Evolutionary conservation across 2,113 vertebrate species (phyloP), one percentile per base, ranked within the genome.

Genomic region (Chrysemys picta): DNA sequence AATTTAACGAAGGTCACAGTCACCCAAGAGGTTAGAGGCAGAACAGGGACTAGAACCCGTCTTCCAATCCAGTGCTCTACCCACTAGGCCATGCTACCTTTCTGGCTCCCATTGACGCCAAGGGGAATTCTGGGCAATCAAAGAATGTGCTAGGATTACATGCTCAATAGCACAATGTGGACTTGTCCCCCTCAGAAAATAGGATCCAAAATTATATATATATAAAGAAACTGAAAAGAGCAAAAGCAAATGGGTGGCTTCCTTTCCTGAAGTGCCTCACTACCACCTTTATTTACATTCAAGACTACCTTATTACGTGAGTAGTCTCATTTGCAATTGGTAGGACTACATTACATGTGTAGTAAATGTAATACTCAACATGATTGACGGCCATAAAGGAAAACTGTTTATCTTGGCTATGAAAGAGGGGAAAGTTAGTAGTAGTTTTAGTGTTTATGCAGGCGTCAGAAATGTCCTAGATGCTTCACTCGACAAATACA

Each of bases 101-200:
- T 88, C 93, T 91, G 38, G 5, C 87, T 94, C 29, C 0, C 69
- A 8, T 56, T 0, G 2, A 50, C 83, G 97, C 93, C 96, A 95
- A 92, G 72, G 80, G 79, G 83, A 96, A 27, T 65, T 89, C 96
- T 96, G 96, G 94, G 79, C 42, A 92, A 96, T 7, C 42, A 27
- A 78, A 47, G 42, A 47, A 89, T 87, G 95, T 87, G 93, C 94
- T 92, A 94, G 27, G 47, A 78, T 78, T 78, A 25, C 45, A 47
- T 75, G 85, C 94, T 88, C 54, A 47, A 96, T 91, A 92, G 94
- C 85, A 59, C 62, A 42, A 1, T n/a, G 89, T 38, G 89, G 93
- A 92, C 89, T 91, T 91, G 19, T 91, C 94, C 81, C 90, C 89
- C 10, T 87, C 84, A 78, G 89, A 94, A 97, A 93, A 45, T 91